A percentile compares a stretch with the other conserved stretches of the same genome.
Conservation (phyloP, 2,888 invertebrate species). For the Camponotus fellah region DNA sequence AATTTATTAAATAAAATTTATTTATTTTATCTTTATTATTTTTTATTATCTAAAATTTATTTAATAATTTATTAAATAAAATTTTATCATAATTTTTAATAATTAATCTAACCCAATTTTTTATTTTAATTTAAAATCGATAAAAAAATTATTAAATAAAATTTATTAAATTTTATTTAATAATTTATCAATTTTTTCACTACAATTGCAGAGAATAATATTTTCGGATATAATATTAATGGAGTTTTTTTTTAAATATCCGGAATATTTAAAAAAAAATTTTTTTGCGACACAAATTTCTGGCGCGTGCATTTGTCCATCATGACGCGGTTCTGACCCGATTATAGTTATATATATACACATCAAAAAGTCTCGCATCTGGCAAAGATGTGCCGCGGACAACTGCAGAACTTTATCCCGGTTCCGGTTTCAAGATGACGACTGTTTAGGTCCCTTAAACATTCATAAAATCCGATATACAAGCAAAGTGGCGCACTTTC, state of each 20-base stretch:
- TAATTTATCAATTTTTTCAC: neutral
- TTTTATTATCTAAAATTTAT: too few relatives aligned
- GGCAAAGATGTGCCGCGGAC: constrained; percentile 44
- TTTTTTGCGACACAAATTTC: constrained; percentile 7
- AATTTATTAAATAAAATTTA: too few relatives aligned
- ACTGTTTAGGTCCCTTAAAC: constrained; percentile 40
- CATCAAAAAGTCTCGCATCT: constrained; percentile 46
- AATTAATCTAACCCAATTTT: too few relatives aligned
- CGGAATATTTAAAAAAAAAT: neutral
- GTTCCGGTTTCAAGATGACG: constrained; percentile 51
- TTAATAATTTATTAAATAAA: too few relatives aligned
- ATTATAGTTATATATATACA: constrained; percentile 42
- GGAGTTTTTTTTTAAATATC: neutral
- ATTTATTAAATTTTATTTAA: too few relatives aligned
- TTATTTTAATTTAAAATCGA: too few relatives aligned
- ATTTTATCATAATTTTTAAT: too few relatives aligned
- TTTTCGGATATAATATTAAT: neutral
- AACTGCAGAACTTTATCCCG: constrained; percentile 47
- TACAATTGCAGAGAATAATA: neutral
- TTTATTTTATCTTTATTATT: too few relatives aligned
- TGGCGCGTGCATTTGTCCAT: constrained; percentile 17
- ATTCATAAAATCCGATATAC: constrained; percentile 29
- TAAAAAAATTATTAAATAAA: too few relatives aligned
- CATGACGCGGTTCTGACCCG: constrained; percentile 35
- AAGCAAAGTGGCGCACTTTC: constrained; percentile 47